Percentiles rank a stretch among this genome's conserved stretches.
phyloP scores from a whole-genome alignment of 2,888 invertebrate genomes.

The Thereva unica region DNA sequence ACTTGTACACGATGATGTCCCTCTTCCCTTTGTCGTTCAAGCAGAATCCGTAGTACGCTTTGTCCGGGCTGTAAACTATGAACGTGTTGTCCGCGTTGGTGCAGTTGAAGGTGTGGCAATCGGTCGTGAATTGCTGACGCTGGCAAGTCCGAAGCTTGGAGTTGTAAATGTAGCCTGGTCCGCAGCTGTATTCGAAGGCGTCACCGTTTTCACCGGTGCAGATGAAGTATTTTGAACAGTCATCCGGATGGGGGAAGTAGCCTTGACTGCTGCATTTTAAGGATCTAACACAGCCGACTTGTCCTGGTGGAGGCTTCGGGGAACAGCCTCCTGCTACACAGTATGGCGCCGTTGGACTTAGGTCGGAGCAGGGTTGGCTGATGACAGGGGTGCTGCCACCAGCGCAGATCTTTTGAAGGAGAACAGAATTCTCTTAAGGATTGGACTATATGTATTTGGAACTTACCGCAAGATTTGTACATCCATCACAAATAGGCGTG shows the following conservation, averaged over 20 bases:
- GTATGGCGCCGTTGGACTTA: background rate
- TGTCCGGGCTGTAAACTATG: constrained; percentile 28
- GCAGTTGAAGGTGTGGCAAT: constrained; percentile 37
- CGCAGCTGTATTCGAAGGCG: constrained; percentile 35
- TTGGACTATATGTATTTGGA: too few relatives aligned
- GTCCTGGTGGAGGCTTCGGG: background rate
- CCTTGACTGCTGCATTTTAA: constrained; percentile 31
- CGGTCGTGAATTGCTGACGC: constrained; percentile 13
- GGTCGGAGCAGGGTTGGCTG: background rate
- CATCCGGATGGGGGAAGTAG: constrained; percentile 37
- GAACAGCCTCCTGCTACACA: background rate
- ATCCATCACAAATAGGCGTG: too few relatives aligned
- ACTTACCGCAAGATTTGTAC: too few relatives aligned
- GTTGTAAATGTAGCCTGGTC: constrained; percentile 32
- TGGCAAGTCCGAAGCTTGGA: constrained; percentile 29
- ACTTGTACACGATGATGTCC: constrained; percentile 11
- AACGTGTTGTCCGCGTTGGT: constrained; percentile 6
- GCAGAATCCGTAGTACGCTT: constrained; percentile 37
- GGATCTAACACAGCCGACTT: background rate
- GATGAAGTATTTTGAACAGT: constrained; percentile 38
- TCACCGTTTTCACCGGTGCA: constrained; percentile 27
- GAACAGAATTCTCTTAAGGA: too few relatives aligned
- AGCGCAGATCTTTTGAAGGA: too few relatives aligned
- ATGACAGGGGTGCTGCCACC: background rate
- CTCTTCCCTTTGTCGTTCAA: background rate